Evolutionary conservation across 2,888 invertebrate species (phyloP).

Genomic region (Drosophila fulvimacula): DNA sequence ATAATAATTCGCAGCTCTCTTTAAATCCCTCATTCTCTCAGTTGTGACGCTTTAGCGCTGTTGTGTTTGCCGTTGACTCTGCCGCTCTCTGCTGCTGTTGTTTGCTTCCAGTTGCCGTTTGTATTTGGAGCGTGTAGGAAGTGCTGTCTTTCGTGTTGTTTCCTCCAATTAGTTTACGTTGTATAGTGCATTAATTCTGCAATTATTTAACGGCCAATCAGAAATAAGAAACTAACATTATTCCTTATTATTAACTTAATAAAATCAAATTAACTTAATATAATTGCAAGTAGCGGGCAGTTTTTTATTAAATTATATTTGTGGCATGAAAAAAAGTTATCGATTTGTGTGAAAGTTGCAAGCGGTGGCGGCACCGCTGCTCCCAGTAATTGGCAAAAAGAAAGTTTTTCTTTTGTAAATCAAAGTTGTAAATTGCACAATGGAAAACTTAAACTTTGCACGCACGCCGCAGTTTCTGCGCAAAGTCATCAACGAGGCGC

Average conservation of each 20-base stretch:
- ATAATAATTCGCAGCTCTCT: constrained; percentile 23
- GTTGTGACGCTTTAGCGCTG: constrained; percentile 19
- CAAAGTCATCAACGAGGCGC: constrained; percentile 83
- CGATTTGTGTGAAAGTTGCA: constrained; percentile 73
- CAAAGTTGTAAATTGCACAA: constrained; percentile 66
- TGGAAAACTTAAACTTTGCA: constrained; percentile 84
- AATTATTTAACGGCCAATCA: constrained; percentile 15
- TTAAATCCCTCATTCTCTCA: constrained; percentile 6
- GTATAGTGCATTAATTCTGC: constrained; percentile 13
- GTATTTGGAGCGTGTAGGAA: constrained; percentile 67
- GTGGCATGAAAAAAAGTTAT: constrained; percentile 52
- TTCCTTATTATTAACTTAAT: constrained; percentile 34
- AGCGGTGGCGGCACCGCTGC: constrained; percentile 27
- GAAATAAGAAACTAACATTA: constrained; percentile 12
- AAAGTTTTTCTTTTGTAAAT: constrained; percentile 61
- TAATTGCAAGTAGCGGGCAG: constrained; percentile 6
- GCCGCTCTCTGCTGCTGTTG: constrained; percentile 43
- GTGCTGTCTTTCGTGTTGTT: constrained; percentile 40
- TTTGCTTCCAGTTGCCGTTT: constrained; percentile 66
- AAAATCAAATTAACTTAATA: constrained; percentile 1
- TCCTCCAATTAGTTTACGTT: constrained; percentile 27
- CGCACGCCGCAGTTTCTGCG: constrained; percentile 84
- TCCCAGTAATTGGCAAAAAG: constrained; percentile 49
- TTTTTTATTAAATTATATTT: constrained; percentile 1
- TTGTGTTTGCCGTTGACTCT: constrained; percentile 26